These are phyloP conservation scores for Phortica okadai DNA, from an alignment of 2,888 invertebrate species.

Conservation along the genomic window DNA sequence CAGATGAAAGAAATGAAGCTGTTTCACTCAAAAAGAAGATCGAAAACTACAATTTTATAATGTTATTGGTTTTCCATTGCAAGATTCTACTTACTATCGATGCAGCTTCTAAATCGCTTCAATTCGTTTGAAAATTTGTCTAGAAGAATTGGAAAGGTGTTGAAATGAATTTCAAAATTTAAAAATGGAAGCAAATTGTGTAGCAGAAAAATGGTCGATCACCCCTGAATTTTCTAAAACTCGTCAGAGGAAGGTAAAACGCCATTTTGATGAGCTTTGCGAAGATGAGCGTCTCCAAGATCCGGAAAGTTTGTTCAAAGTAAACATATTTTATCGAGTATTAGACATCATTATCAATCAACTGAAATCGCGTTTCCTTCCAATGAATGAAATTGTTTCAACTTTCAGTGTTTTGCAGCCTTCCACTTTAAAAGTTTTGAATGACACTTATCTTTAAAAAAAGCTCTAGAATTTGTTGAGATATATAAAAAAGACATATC, in stretches of 20 bases:
- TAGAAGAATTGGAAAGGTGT: no score
- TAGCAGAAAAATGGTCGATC: neutral
- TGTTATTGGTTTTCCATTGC: slow-evolving; percentile 18
- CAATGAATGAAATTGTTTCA: no score
- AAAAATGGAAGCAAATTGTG: neutral
- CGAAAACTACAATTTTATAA: slow-evolving; percentile 30
- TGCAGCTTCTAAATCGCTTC: no score
- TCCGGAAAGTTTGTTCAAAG: no score
- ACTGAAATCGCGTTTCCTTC: no score
- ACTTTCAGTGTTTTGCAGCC: no score
- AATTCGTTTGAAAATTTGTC: neutral
- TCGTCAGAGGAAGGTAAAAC: no score
- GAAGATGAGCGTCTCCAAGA: no score
- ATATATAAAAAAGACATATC: neutral
- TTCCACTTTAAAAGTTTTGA: no score
- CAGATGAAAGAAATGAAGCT: slow-evolving; percentile 30
- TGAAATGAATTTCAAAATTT: neutral
- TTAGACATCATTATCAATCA: no score
- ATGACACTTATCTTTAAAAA: neutral
- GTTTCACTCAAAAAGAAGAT: slow-evolving; percentile 27
- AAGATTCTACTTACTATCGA: neutral
- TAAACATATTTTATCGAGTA: no score
- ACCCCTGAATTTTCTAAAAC: neutral
- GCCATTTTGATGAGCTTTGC: no score
- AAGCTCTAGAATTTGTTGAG: neutral